Percentiles rank a stretch among this genome's conserved stretches.
Evolutionary conservation across 2,113 vertebrate genomes (phyloP).

Genomic region (Drymodes brunneopygia): DNA sequence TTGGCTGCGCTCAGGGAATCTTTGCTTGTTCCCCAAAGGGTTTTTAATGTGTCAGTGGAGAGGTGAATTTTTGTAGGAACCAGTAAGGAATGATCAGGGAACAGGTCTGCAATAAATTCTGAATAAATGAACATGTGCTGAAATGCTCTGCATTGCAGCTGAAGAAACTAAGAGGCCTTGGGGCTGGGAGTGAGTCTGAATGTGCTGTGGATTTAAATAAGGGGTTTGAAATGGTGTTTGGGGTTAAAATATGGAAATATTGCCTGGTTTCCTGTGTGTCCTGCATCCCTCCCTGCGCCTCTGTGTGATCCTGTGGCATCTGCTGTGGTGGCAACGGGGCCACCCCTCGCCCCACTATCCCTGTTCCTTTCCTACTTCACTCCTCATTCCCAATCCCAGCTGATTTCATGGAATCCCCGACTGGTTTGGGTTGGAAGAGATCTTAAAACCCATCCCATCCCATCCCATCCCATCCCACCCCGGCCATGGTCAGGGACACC

Average conservation of each 20-base stretch:
- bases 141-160: not conserved
- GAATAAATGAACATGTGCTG: not conserved
- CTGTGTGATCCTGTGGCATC: fast-evolving
- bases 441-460: not conserved
- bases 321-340: fast-evolving
- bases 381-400: not conserved
- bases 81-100: not conserved
- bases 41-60: not conserved
- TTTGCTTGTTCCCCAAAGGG: not conserved
- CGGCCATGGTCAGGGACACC: not conserved
- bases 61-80: not conserved
- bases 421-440: not conserved
- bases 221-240: not conserved
- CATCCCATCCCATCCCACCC: not conserved
- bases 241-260: not conserved
- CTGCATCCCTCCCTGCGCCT: not conserved
- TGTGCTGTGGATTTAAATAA: not conserved
- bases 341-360: fast-evolving
- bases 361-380: not conserved
- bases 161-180: not conserved
- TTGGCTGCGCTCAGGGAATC: not conserved
- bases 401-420: not conserved
- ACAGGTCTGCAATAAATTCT: not conserved
- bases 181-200: not conserved
- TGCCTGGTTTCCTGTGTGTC: not conserved